Base-by-base conservation (phyloP, 2,113 vertebrate species). In the Tauraco erythrolophus region DNA sequence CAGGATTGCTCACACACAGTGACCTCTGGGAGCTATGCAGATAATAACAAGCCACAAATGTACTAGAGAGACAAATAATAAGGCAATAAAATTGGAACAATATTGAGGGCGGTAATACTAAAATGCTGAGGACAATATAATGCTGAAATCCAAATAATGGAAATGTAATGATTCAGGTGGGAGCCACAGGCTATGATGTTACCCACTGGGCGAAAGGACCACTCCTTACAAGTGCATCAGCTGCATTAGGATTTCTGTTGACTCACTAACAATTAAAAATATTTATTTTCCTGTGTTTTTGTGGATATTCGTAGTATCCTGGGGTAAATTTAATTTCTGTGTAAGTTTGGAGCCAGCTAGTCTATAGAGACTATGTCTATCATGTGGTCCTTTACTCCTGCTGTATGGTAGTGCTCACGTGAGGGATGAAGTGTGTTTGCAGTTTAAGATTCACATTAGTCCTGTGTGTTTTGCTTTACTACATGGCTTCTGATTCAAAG, bases 141-240 rank as follows among this genome's bases (percentile, higher is more conserved):
- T 39, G 12, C 19, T 72, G n/a, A 30, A 83, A 89, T 75, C 25
- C 3, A 2, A 35, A 39, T 70, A n/a, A 37, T 53, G 57, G 24
- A 19, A 53, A 11, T 28, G 60, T 22, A 33, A 61, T 37, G 19
- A 11, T 56, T 46, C 2, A 2, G 0, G 24, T 57, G 51, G 46
- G 24, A 48, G 30, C 6, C 43, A 21, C 28, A 15, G 37, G 23
- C 45, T 48, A 0, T 0, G 0, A 8, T 28, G 7, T 57, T 53
- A 46, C 8, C 14, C 0, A 0, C 2, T 64, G n/a, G 45, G 25
- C 13, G 50, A 8, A 79, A 39, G 24, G 6, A 19, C 18, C 0
- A 3, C 10, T 68, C 41, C 10, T 71, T 66, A 66, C 1, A 27
- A 86, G 24, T 23, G 18, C 15, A 17, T 50, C 35, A 45, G 24